Percentiles rank a stretch among this genome's conserved stretches.
Evolutionary conservation across 2,113 vertebrate genomes (phyloP).

Genomic region (Spizaetus ornatus): DNA sequence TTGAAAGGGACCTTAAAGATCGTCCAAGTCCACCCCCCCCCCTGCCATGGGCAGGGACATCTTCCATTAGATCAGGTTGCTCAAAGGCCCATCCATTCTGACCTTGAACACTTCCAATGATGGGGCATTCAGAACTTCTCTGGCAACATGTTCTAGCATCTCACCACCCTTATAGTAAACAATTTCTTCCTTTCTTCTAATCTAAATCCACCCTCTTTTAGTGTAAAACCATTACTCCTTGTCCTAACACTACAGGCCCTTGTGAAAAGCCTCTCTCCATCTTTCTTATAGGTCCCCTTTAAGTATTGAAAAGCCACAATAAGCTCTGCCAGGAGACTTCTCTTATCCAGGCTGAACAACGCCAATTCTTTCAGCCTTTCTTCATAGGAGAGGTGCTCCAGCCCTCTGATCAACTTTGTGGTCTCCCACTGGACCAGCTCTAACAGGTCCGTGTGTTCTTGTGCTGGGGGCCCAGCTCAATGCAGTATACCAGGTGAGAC

Average conservation of each 20-base stretch:
- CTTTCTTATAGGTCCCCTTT: not conserved
- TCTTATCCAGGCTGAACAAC: not conserved
- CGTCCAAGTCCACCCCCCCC: not conserved
- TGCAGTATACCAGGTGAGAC: not conserved
- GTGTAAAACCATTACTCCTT: not conserved
- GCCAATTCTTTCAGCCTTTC: not conserved
- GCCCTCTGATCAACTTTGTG: not conserved
- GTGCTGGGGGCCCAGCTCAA: not conserved
- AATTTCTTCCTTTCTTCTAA: not conserved
- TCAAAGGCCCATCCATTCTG: not conserved
- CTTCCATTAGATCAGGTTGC: not conserved
- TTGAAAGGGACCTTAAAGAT: not conserved
- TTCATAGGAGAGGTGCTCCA: not conserved
- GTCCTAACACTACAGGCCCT: not conserved
- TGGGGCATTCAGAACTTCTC: not conserved
- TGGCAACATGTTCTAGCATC: not conserved
- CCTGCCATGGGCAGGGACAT: not conserved
- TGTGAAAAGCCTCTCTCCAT: not conserved
- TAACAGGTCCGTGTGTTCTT: not conserved
- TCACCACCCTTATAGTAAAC: not conserved
- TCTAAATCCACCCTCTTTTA: not conserved
- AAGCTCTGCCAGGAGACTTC: accelerated
- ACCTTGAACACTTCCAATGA: not conserved
- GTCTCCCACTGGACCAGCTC: not conserved
- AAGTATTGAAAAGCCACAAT: not conserved